These are phyloP conservation scores for Drosophila buzzatii DNA, from an alignment of 2,888 invertebrate species.

Conservation along the genomic window DNA sequence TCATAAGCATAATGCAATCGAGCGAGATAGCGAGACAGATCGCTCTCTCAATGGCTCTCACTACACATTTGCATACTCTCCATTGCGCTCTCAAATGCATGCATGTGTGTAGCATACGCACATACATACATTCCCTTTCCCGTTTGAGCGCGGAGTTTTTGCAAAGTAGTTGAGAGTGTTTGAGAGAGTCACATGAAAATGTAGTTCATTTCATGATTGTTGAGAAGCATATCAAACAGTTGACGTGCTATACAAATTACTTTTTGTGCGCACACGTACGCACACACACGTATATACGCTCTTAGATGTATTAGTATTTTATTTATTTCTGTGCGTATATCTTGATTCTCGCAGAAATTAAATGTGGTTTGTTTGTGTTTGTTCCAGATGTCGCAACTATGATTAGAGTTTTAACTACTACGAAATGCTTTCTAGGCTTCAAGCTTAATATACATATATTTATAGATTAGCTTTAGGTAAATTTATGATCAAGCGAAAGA, in stretches of 20 bases:
- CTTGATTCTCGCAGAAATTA: background rate
- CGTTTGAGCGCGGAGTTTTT: slow-evolving; percentile 1
- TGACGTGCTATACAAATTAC: background rate
- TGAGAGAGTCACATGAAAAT: background rate
- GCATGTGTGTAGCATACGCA: background rate
- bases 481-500: slow-evolving; percentile 31
- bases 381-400: background rate
- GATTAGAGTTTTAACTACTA: slow-evolving; percentile 14
- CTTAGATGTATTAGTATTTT: background rate
- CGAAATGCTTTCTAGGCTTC: slow-evolving; percentile 68
- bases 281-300: background rate
- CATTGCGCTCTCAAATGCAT: background rate
- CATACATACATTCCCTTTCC: background rate
- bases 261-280: background rate
- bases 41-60: background rate
- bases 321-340: background rate
- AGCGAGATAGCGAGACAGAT: background rate
- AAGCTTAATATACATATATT: slow-evolving; percentile 56
- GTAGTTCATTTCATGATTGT: background rate
- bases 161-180: background rate
- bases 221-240: background rate
- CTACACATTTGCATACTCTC: background rate
- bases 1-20: background rate
- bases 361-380: background rate
- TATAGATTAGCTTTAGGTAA: slow-evolving; percentile 48